Base-by-base conservation (phyloP, 1,140 invertebrate species). In the Orchestia grillus region DNA sequence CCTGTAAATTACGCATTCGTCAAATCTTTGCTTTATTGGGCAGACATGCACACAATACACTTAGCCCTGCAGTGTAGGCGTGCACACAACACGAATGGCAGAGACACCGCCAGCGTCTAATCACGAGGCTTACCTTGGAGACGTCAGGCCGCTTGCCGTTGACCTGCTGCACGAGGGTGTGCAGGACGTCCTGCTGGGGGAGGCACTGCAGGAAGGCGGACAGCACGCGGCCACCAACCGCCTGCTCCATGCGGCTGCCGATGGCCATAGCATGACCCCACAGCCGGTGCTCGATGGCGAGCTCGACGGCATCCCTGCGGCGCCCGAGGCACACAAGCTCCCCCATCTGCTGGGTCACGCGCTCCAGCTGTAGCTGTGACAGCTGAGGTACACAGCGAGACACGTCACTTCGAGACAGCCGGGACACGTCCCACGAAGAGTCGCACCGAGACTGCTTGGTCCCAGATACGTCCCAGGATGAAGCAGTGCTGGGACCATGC, bases 221-320 rank as follows among this genome's bases (percentile, higher is more conserved):
- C 98, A 99, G 98, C 4, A 99, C 98, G 97, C 98, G 98, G 0
- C 98, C 99, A 97, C 99, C 98, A n/a, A 98, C 98, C 96, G 99
- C 98, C 96, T 98, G 98, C 97, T 99, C 99, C 97, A 99, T 98
- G 98, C 99, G 99, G 97, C 98, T 98, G 77, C 99, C 98, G 97
- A 99, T 97, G 97, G 99, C 99, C 96, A 99, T 98, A 94, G 99
- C 99, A 97, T 99, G 99, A 36, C 99, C 99, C 99, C 99, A 99
- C 57, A 99, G 98, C 97, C 98, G 98, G 97, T 98, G 98, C 96
- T 98, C 98, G 98, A 99, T 99, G 42, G 99, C 99, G 98, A 98
- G 99, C 97, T 99, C 99, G 47, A 96, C 96, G 77, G 96, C 96
- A 96, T 96, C 96, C 96, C 96, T 97, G 95, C 96, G 96, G 97